Evolutionary conservation across 2,888 invertebrate species (phyloP).

Genomic region (Corbicula japonica): DNA sequence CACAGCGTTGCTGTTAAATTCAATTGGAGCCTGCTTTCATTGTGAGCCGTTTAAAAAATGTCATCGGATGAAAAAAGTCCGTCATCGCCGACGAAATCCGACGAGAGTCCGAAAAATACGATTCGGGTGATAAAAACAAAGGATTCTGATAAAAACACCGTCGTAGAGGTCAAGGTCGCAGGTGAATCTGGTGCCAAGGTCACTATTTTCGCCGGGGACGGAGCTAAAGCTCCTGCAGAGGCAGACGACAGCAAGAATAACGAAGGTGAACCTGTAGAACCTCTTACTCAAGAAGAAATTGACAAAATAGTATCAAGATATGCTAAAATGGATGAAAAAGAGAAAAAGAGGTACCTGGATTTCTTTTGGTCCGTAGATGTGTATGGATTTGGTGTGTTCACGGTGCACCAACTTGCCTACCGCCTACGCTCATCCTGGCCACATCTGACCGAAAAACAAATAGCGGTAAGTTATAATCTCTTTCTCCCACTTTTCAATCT

Average conservation of each 20-base stretch:
- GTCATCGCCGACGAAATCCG: constrained; percentile 3
- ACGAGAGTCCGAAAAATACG: constrained; percentile 27
- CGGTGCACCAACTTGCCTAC: constrained; percentile 18
- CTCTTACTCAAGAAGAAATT: constrained; percentile 37
- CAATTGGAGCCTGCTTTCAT: too few species aligned
- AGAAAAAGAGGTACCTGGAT: constrained; percentile 20
- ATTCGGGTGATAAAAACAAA: constrained; percentile 43
- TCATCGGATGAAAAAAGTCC: constrained; percentile 20
- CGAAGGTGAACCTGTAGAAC: constrained; percentile 6
- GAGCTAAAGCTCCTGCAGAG: not conserved
- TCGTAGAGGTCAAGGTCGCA: constrained; percentile 32
- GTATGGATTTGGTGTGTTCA: constrained; percentile 20
- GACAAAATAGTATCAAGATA: constrained; percentile 27
- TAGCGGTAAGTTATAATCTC: constrained; percentile 41
- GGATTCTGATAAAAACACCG: constrained; percentile 17
- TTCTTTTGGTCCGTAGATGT: constrained; percentile 30
- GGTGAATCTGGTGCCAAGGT: constrained; percentile 15
- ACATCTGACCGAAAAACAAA: not conserved
- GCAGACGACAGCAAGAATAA: constrained; percentile 6
- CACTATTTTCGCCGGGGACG: constrained; percentile 15
- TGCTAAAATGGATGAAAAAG: constrained; percentile 9
- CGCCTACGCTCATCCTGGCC: constrained; percentile 1
- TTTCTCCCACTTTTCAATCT: too few species aligned
- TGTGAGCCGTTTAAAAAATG: constrained; percentile 18
- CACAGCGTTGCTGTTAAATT: too few species aligned